Base-by-base conservation (phyloP, 2,797 vertebrate species). In the Tenualosa ilisha region DNA sequence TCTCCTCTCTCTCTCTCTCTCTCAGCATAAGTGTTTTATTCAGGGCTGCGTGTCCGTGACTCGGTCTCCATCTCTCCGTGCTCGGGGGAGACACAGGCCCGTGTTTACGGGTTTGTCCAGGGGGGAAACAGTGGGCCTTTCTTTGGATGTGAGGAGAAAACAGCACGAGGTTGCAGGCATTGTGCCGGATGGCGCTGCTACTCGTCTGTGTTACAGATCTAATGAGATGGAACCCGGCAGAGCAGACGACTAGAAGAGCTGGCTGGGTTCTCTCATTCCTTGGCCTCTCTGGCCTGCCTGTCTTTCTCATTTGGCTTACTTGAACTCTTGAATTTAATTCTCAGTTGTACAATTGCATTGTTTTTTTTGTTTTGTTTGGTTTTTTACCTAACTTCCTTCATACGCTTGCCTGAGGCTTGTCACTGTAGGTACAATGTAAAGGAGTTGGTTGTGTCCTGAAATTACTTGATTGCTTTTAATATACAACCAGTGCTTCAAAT, bases 91-190 rank as follows among this genome's bases (percentile, higher is more conserved):
- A 72, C 31, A 40, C 31, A 40, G 65, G 65, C 7, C 26, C 13
- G 31, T 72, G 65, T 72, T 72, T 37, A 37, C 65, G 15, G 12
- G 65, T 72, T 72, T 72, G 65, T 72, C 65, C 65, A 37, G 65
- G 7, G 65, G 65, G 26, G 11, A 72, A 37, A 72, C 65, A 72
- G 65, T 72, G 31, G 37, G 65, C 26, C 65, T 72, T 72, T 72
- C 65, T 72, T 72, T 72, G 65, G 31, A 15, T 40, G 26, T 12
- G 31, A 40, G 26, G 65, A 17, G 63, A 72, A 68, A 31, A 17
- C 65, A 6, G 26, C 82, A 59, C 46, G 2, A 85, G 79, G 79
- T 85, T 56, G 65, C 50, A n/a, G 22, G 79, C 56, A 81, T 61
- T n/a, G 56, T 82, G 24, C 79, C 8, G 56, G 53, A 50, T 54